Evolutionary conservation across 2,888 invertebrate genomes (phyloP), one percentile per base, ranked within the genome.

Genomic region (Dyspetes luteomarginatus): DNA sequence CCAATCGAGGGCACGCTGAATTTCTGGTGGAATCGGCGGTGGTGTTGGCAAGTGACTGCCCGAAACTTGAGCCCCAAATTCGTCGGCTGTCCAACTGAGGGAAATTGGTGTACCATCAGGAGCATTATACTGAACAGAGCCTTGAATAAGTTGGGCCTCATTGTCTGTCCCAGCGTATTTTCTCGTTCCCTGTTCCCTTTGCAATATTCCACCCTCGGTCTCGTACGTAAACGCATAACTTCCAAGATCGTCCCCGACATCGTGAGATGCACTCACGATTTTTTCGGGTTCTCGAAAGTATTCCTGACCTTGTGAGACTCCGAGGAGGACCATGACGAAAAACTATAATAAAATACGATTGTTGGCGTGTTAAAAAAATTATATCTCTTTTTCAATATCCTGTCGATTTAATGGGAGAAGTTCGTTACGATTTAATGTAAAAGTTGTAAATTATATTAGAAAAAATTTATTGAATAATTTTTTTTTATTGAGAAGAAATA

Each of bases 41-140:
- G 92, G 91, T 1, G 91, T 91, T 2, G 92, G 92, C 3, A 92
- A 62, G 65, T 92, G 91, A 36, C 86, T 87, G 3, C 91, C 91
- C 0, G 87, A 86, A 4, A 92, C 91, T 82, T 91, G 92, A 7
- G 91, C 85, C 0, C 92, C 92, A 43, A 89, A 92, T 64, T 92
- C 92, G 52, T 92, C 92, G 30, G 92, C 92, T 0, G 92, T 91
- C 92, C 92, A 92, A 76, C 92, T 92, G 30, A 91, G 80, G 7
- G 92, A 90, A 26, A 92, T 88, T 2, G 92, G 92, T 0, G 91
- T 91, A 7, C 92, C 92, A 68, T 92, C 92, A 0, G 92, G 92
- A 0, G 92, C 92, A 68, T 91, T 92, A 83, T 92, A 92, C 72
- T 92, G 92, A 0, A 92, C 92, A 0, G 92, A 92, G 0, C 92